A percentile compares a stretch with the other conserved stretches of the same genome.
Evolutionary conservation across 2,888 invertebrate genomes (phyloP).

Genomic region (Dichetophora obliterata): DNA sequence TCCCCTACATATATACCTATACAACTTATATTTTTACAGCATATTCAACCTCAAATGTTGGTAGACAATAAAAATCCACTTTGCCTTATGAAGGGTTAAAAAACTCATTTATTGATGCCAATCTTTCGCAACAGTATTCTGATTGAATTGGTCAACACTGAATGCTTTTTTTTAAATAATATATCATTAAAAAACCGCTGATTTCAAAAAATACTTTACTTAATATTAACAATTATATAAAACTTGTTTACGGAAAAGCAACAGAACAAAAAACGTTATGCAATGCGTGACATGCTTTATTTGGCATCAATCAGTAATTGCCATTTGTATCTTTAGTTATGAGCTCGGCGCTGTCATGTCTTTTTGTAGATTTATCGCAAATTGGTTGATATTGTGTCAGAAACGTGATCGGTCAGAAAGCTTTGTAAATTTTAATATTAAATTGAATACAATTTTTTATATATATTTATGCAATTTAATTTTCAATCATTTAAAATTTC

Average conservation of each 20-base stretch:
- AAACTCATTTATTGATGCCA: too few species aligned
- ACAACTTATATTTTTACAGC: too few species aligned
- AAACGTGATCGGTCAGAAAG: neutral
- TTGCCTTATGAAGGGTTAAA: too few species aligned
- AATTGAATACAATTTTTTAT: neutral
- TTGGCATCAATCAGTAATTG: neutral
- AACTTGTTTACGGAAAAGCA: neutral
- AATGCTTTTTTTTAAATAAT: too few species aligned
- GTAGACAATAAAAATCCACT: too few species aligned
- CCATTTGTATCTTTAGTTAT: neutral
- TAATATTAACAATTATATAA: too few species aligned
- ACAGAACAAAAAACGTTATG: neutral
- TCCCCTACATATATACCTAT: too few species aligned
- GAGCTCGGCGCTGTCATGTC: constrained; percentile 3
- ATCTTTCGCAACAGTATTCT: too few species aligned
- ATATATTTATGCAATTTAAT: neutral
- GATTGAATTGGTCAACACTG: too few species aligned
- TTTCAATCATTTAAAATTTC: neutral
- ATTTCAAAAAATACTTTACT: too few species aligned
- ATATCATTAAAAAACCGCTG: too few species aligned
- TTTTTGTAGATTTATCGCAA: constrained; percentile 23
- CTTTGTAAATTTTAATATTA: neutral
- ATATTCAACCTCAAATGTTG: too few species aligned
- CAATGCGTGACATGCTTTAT: neutral
- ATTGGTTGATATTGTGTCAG: constrained; percentile 18